phyloP scores from a whole-genome alignment of 2,888 invertebrate species.

The Agonum fuliginosum region DNA sequence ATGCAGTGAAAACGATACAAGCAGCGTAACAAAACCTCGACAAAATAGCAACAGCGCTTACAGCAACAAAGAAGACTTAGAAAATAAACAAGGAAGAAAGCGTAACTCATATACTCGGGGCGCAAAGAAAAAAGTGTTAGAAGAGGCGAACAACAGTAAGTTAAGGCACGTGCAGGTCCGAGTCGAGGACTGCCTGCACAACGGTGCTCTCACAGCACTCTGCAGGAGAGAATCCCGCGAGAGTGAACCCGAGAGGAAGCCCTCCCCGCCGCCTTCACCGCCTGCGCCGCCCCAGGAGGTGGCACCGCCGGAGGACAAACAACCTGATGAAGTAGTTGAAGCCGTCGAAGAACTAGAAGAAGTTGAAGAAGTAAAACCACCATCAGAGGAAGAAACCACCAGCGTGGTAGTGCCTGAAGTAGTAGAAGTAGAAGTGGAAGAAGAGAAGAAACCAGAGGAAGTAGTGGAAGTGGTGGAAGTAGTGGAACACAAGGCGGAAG shows the following conservation, averaged over 20 bases:
- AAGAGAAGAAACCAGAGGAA: conserved; percentile 17
- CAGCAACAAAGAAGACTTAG: conserved; percentile 70
- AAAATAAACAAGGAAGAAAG: conserved; percentile 68
- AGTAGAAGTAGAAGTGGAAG: conserved; percentile 49
- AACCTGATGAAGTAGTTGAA: too few species aligned
- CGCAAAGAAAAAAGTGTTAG: conserved; percentile 71
- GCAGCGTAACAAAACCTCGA: conserved; percentile 62
- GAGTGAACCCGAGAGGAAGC: too few species aligned
- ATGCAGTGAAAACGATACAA: conserved; percentile 69
- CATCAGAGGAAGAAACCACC: conserved; percentile 53
- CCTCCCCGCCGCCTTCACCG: neutral
- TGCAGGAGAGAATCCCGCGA: conserved; percentile 63
- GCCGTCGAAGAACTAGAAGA: conserved; percentile 57
- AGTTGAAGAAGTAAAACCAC: conserved; percentile 30
- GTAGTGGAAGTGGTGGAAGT: conserved; percentile 60
- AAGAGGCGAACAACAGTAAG: conserved; percentile 72
- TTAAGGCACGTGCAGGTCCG: conserved; percentile 70
- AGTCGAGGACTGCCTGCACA: conserved; percentile 71
- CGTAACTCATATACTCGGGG: conserved; percentile 68
- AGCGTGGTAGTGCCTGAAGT: conserved; percentile 29
- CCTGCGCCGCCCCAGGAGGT: neutral
- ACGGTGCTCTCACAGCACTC: conserved; percentile 66
- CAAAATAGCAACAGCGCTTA: conserved; percentile 51
- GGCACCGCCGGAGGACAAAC: neutral
- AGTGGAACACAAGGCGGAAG: conserved; percentile 61